Evolutionary conservation across 2,888 invertebrate genomes (phyloP).

Genomic region (Oxyscelio sp.): DNA sequence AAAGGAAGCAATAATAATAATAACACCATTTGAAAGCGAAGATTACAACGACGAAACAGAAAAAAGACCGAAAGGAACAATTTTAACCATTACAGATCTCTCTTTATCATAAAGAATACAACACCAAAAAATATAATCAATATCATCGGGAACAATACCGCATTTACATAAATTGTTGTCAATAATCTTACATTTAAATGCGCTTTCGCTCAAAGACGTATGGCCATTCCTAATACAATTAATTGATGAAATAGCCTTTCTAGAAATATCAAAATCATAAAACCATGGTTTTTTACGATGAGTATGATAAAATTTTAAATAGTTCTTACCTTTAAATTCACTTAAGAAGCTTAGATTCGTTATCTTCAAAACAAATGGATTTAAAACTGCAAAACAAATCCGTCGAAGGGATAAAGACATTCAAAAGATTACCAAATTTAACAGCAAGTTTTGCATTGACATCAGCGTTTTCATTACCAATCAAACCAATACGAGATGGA

Average conservation of each 20-base stretch:
- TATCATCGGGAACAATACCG: background rate
- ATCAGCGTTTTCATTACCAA: slow-evolving; percentile 28
- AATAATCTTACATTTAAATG: slow-evolving; percentile 19
- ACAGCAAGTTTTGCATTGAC: slow-evolving; percentile 17
- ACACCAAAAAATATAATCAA: background rate
- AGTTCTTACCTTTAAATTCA: slow-evolving; percentile 2
- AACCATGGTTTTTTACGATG: slow-evolving; percentile 21
- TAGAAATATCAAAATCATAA: slow-evolving; percentile 2
- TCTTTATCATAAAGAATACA: background rate
- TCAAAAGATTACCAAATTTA: background rate
- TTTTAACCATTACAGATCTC: background rate
- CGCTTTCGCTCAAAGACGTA: slow-evolving; percentile 5
- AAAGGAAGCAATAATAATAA: background rate
- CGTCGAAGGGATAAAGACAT: slow-evolving; percentile 9
- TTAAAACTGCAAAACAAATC: slow-evolving; percentile 4
- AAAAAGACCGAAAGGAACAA: background rate
- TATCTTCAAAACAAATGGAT: background rate
- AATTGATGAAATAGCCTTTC: background rate
- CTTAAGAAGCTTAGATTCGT: slow-evolving; percentile 1
- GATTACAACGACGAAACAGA: background rate
- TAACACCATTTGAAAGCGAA: background rate
- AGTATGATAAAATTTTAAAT: background rate
- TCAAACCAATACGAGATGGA: slow-evolving; percentile 3
- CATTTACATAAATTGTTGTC: background rate
- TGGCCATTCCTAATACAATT: slow-evolving; percentile 12